Evolutionary conservation across 1,140 invertebrate species (phyloP), one percentile per base, ranked within the genome.

Genomic region (Metopolophium dirhodum): DNA sequence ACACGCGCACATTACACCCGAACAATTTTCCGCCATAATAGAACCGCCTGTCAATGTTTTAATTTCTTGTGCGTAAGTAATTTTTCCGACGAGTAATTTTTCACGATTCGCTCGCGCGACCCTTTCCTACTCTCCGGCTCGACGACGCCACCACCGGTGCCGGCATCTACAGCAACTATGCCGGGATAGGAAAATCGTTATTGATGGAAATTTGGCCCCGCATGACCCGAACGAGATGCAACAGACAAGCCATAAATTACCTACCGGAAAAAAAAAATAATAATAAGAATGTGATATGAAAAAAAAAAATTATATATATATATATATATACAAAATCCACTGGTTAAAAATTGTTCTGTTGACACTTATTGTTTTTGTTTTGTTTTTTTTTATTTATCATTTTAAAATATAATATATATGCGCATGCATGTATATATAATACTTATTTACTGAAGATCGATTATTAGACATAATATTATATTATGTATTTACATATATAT

Each of bases 261-360:
- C 30, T 77, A 77, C 57, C 61, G 57, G 37, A 22, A 49, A 49
- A 87, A 87, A 54, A 49, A n/a, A 6, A 87, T 49, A 49, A 85
- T 85, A 85, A 87, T 87, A n/a, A 91, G 1, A 82, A 68, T 91
- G 90, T 91, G 90, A 91, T 91, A 91, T 91, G 41, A 91, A 68
- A 91, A 68, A 41, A 90, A 41, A 54, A 61, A 49, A n/a, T n/a
- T n/a, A n/a, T n/a, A n/a, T 87, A 87, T 47, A 47, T n/a, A 51
- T 88, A n/a, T 88, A 49, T 49, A 37, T 35, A 35, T 47, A 47
- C 26, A 41, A 91, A 45, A 91, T 68, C 57, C 89, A 91, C 89
- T 91, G 89, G 89, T 91, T 91, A 91, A 45, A 68, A 54, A 68
- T 91, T 61, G 37, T 91, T 91, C 18, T 61, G 41, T 91, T 91